Evolutionary conservation across 2,888 invertebrate genomes (phyloP).

Genomic region (Ceratothoa steindachneri): DNA sequence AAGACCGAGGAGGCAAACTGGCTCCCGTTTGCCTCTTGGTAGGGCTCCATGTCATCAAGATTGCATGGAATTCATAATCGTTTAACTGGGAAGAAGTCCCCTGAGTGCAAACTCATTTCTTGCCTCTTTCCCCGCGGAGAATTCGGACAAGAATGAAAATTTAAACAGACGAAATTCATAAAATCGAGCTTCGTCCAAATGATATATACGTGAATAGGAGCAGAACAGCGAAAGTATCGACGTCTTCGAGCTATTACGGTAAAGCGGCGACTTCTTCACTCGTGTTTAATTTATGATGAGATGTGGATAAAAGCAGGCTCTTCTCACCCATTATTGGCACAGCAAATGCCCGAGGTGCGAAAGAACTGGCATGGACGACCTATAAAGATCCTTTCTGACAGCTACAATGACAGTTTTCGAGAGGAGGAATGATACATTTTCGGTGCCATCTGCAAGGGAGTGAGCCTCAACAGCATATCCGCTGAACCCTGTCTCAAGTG

Average conservation of each 20-base stretch:
- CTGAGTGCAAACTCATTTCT: conserved; percentile 1
- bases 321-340: not conserved
- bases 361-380: not conserved
- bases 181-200: not conserved
- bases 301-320: not conserved
- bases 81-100: conserved; percentile 2
- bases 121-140: not conserved
- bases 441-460: not conserved
- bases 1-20: not conserved
- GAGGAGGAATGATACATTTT: not conserved
- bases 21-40: not conserved
- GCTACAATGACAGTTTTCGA: not conserved
- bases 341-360: not conserved
- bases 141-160: conserved; percentile 8
- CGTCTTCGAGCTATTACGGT: not conserved
- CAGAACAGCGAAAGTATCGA: no score
- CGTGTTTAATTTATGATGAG: not conserved
- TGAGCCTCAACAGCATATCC: not conserved
- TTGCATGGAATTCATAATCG: conserved; percentile 13
- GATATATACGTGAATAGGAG: not conserved
- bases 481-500: conserved; percentile 4
- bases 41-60: conserved; percentile 1
- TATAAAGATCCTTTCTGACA: conserved; percentile 1
- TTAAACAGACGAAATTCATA: not conserved
- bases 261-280: not conserved